Evolutionary conservation across 1,140 invertebrate species (phyloP), one percentile per base, ranked within the genome.

Genomic region (Saccostrea cuccullata): DNA sequence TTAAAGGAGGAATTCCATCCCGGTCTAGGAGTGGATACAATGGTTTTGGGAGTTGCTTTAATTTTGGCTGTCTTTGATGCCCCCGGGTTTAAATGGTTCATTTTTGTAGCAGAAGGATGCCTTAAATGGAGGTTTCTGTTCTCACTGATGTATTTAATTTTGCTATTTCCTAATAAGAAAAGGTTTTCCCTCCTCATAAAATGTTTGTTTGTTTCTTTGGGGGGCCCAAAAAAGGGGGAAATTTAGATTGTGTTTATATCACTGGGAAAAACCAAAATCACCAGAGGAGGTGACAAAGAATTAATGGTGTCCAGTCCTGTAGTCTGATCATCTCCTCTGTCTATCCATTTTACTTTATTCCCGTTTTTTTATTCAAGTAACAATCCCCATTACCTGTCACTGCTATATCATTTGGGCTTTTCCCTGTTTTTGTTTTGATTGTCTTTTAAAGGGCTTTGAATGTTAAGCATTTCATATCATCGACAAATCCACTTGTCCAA

Each of bases 81-180:
- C 70, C 0, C 2, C 12, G 11, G 70, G 70, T 77, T 77, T 77
- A 17, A 77, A 15, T 15, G 3, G 6, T 6, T 77, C 36, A 0
- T 12, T 77, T 6, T 77, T 5, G 8, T 17, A 12, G 23, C 12
- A 30, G 5, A 73, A 2, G 26, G 26, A 77, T 30, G 70, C 13
- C 70, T 26, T 26, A 40, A 77, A 77, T 77, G 12, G 2, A 77
- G 58, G 17, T 64, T 64, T 64, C 58, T 64, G 58, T 64, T 64
- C 58, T 64, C 58, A 64, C 58, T 64, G 58, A 64, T 64, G 58
- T 64, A 64, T n/a, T 64, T 64, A 64, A 64, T 64, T 2, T 64
- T 20, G n/a, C 5, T 0, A 64, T 30, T 30, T 73, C 30, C 23
- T 8, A 30, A 73, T 73, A 30, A n/a, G n/a, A 9, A 30, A 26